Evolutionary conservation across 2,113 vertebrate genomes (phyloP), one percentile per base, ranked within the genome.

Genomic region (Apteryx owenii): DNA sequence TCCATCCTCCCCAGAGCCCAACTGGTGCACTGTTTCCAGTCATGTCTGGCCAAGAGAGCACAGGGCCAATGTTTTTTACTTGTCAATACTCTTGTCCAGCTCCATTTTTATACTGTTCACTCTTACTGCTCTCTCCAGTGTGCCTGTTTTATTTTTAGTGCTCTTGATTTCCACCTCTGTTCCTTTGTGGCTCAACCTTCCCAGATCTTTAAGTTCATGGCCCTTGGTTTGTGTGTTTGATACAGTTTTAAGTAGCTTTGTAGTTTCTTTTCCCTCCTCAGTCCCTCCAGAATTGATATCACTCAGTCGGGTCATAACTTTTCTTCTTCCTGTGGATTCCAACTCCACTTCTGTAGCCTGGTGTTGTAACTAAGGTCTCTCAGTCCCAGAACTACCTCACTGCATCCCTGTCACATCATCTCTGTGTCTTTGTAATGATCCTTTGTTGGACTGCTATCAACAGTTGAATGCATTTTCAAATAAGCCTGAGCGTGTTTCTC

Each of bases 101-200:
- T 12, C 19, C 21, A 26, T 97, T 79, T 69, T 76, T 20, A 78
- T 61, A 60, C 12, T 66, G 48, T 44, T 95, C 17, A 8, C 33
- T 93, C n/a, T 76, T 77, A 28, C 2, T 64, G 38, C 79, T 69
- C 19, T 86, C 72, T 83, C 78, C 19, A 36, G 38, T 85, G 72
- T 61, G 33, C 50, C 40, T 61, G 31, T 90, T 95, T 95, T 80
- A 77, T 81, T 91, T 95, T 90, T 90, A 6, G 75, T 90, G 68
- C 58, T 71, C 81, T 95, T 85, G 80, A 83, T 95, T 95, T 95
- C 75, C 33, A 73, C 36, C 31, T 92, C 81, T 58, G 44, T 75
- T 95, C 93, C 89, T 96, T 50, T 81, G 95, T 87, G 93, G 78
- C 71, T 62, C 76, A 92, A 66, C 77, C 58, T 96, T 96, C 95